phyloP scores from a whole-genome alignment of 92 coral and sea anemone species.

The Epizoanthus fatuus region DNA sequence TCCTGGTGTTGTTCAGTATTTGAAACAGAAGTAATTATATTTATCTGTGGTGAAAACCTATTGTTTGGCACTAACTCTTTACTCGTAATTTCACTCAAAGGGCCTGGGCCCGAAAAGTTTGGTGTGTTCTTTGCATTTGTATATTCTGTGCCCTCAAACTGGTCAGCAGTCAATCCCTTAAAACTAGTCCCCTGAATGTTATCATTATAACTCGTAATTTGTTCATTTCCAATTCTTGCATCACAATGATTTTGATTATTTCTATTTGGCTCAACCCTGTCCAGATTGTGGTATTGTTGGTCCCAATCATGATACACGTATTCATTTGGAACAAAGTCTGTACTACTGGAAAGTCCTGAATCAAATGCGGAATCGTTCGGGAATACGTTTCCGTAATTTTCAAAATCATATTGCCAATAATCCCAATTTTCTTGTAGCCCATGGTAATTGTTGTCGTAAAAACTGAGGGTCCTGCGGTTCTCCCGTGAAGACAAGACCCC shows the following conservation, averaged over 20 bases:
- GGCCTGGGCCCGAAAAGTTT: not conserved
- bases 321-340: not conserved
- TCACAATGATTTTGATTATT: slow-evolving; percentile 19
- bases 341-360: not conserved
- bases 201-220: not conserved
- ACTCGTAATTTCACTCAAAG: not conserved
- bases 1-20: not conserved
- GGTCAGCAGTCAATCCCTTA: no score
- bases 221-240: no score
- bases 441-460: not conserved
- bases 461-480: slow-evolving; percentile 30
- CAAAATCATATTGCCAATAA: not conserved
- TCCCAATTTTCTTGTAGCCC: not conserved
- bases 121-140: not conserved
- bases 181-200: not conserved
- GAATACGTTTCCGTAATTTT: slow-evolving; percentile 19
- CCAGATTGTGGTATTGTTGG: not conserved
- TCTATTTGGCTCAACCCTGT: not conserved
- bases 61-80: not conserved
- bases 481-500: slow-evolving; percentile 35
- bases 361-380: slow-evolving; percentile 34
- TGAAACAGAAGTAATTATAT: not conserved
- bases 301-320: not conserved
- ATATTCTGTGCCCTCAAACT: not conserved
- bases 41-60: not conserved